Conservation (phyloP, 2,797 vertebrate genomes). For the Pseudochirops corinnae region DNA sequence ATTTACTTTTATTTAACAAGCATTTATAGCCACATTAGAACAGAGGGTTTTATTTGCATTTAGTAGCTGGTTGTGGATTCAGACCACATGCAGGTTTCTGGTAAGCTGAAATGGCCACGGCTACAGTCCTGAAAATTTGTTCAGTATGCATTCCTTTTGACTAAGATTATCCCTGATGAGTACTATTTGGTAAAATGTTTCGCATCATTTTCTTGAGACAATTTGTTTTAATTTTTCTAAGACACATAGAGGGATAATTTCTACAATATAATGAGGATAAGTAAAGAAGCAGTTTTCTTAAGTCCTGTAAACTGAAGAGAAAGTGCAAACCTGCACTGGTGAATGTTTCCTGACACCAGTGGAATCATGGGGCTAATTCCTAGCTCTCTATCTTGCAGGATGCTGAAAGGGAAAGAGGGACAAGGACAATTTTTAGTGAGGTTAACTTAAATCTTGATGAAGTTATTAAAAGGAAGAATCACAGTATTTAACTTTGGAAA, state of each 20-base stretch:
- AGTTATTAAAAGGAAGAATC: not conserved
- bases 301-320: not conserved
- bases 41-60: not conserved
- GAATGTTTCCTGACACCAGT: not conserved
- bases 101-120: not conserved
- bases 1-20: not conserved
- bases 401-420: not conserved
- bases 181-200: not conserved
- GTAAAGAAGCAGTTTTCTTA: not conserved
- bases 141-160: not conserved
- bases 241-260: not conserved
- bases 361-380: not conserved
- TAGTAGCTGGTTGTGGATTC: not conserved
- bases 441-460: not conserved
- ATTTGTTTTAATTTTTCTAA: conserved; percentile 8
- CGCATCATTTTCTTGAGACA: not conserved
- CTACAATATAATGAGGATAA: not conserved
- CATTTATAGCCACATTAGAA: not conserved
- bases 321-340: not conserved
- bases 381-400: not conserved
- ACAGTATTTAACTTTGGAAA: conserved; percentile 39
- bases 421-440: not conserved
- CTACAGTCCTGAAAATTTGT: not conserved
- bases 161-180: conserved; percentile 25
- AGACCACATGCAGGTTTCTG: conserved; percentile 4